A percentile compares a stretch with the other conserved stretches of the same genome.
Conservation (phyloP, 2,888 invertebrate species). For the Stictocephala bisonia region DNA sequence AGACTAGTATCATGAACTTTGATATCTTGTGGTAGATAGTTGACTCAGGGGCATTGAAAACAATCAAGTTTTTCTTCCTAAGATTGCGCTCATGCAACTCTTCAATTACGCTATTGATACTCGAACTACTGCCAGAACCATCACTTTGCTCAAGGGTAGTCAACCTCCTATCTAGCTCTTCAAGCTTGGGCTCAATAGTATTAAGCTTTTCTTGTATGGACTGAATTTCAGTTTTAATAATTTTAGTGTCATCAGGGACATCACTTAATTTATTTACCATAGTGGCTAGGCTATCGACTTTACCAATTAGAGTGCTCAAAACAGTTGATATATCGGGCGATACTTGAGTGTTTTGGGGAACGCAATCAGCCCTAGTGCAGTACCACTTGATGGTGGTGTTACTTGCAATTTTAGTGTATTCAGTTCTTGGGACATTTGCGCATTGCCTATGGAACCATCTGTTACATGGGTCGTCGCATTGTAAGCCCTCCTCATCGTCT, state of each 20-base stretch:
- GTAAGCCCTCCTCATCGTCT: no score
- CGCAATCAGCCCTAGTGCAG: no score
- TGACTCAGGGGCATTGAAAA: background rate
- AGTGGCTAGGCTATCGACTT: background rate
- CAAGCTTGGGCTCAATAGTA: background rate
- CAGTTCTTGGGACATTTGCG: no score
- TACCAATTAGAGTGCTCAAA: no score
- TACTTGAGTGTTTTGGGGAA: no score
- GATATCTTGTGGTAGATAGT: background rate
- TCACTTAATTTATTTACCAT: background rate
- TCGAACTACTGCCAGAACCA: background rate
- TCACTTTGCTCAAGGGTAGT: background rate
- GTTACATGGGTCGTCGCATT: no score
- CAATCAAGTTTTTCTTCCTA: background rate
- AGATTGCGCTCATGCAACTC: background rate
- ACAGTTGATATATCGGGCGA: no score
- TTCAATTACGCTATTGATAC: background rate
- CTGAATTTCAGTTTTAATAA: constrained; percentile 2
- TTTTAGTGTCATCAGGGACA: constrained; percentile 8
- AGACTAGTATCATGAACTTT: background rate
- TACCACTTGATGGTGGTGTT: no score
- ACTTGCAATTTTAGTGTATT: no score
- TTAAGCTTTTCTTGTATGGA: constrained; percentile 15
- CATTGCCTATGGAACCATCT: no score
- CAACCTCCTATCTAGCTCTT: constrained; percentile 1